These are phyloP conservation scores for Microtus ochrogaster DNA, from an alignment of 2,113 vertebrate species.

Conservation along the genomic window DNA sequence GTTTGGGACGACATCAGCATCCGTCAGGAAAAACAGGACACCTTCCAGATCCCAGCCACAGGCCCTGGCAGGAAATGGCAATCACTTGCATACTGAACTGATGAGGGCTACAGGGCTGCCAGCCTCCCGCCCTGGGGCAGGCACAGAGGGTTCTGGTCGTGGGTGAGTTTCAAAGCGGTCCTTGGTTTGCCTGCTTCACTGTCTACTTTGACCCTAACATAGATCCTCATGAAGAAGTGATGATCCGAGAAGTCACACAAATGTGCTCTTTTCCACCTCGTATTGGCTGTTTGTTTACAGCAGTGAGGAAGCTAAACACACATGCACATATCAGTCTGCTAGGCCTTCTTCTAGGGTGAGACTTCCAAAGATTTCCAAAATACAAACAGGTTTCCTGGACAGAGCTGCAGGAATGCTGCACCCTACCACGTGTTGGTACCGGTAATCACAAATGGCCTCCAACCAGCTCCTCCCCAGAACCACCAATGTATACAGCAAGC, in stretches of 20 bases:
- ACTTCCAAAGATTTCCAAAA: background rate
- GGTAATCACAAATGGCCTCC: background rate
- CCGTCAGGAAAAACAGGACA: constrained; percentile 59
- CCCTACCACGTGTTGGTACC: background rate
- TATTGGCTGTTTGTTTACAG: background rate
- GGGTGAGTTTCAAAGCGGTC: background rate
- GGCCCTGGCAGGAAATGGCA: constrained; percentile 81
- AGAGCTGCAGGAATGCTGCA: background rate
- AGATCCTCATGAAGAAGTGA: background rate
- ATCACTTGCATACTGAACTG: constrained; percentile 63
- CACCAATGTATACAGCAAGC: background rate
- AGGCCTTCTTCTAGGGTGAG: background rate
- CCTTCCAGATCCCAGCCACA: constrained; percentile 44
- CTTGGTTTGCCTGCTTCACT: constrained; percentile 38
- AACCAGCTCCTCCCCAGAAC: background rate
- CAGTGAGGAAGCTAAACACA: background rate
- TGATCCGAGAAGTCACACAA: background rate
- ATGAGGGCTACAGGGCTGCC: constrained; percentile 59
- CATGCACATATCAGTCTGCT: background rate
- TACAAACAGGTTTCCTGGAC: background rate
- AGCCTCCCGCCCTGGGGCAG: constrained; percentile 57
- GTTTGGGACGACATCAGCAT: background rate
- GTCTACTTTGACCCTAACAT: background rate
- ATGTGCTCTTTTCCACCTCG: background rate
- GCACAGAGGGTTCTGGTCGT: background rate